phyloP scores from a whole-genome alignment of 2,888 invertebrate genomes.

The Ochropacha duplaris region DNA sequence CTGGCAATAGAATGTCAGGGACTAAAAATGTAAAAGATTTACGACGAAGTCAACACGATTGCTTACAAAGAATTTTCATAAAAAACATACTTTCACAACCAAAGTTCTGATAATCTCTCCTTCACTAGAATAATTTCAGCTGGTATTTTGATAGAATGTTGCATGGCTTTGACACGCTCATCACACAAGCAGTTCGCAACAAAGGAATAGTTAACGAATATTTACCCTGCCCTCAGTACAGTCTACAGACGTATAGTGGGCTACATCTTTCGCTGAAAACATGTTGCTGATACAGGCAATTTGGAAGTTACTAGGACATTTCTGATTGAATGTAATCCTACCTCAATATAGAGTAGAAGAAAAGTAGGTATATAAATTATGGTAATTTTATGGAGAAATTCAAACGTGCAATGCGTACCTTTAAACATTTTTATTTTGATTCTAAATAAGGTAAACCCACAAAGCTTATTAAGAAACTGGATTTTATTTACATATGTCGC shows the following conservation, averaged over 20 bases:
- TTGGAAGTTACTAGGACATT: background rate
- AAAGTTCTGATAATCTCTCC: background rate
- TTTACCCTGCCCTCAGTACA: constrained; percentile 31
- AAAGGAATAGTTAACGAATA: constrained; percentile 74
- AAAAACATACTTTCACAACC: background rate
- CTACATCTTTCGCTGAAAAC: constrained; percentile 25
- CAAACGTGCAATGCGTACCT: no score
- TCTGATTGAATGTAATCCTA: background rate
- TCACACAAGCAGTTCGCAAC: constrained; percentile 52
- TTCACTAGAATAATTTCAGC: background rate
- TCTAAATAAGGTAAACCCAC: no score
- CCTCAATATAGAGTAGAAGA: no score
- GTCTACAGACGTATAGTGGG: constrained; percentile 21
- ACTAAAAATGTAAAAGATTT: background rate
- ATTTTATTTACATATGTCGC: no score
- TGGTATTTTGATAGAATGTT: constrained; percentile 20
- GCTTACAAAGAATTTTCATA: background rate
- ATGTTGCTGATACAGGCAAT: constrained; percentile 9
- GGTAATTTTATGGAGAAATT: no score
- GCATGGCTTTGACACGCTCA: constrained; percentile 47
- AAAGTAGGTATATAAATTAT: no score
- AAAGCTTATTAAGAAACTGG: no score
- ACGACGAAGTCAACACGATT: no score
- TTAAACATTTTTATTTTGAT: no score
- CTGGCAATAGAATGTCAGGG: no score